Conservation (phyloP, 2,113 vertebrate species). For the Tragelaphus strepsiceros region DNA sequence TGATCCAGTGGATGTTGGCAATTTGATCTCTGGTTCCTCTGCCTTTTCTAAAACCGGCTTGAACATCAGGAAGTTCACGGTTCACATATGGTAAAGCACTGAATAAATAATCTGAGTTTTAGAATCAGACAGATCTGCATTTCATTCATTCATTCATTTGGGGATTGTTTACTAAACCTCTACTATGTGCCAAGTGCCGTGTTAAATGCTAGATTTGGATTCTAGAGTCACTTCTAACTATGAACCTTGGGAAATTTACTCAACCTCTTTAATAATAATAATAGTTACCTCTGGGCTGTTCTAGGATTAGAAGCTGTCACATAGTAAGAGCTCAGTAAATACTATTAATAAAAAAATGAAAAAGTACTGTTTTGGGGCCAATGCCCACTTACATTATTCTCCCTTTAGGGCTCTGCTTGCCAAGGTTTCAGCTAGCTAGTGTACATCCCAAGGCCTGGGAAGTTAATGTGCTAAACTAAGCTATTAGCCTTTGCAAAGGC, state of each 20-base stretch:
- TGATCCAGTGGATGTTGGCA: no score
- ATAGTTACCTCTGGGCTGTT: slow-evolving; percentile 21
- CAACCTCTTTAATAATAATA: slow-evolving; percentile 46
- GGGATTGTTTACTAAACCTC: background rate
- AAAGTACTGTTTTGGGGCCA: slow-evolving; percentile 1
- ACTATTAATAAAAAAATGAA: slow-evolving; percentile 44
- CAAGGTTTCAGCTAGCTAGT: slow-evolving; percentile 21
- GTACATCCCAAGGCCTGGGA: background rate
- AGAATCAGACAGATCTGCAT: background rate
- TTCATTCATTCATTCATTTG: background rate
- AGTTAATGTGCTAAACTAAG: slow-evolving; percentile 49
- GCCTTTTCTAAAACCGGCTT: no score
- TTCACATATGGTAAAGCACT: background rate
- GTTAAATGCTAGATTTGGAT: slow-evolving; percentile 1
- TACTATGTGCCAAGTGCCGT: background rate
- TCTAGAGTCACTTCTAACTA: background rate
- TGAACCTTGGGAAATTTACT: slow-evolving; percentile 30
- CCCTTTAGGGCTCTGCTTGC: background rate
- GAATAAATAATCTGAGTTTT: background rate
- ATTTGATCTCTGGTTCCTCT: no score
- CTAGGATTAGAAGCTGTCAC: slow-evolving; percentile 47
- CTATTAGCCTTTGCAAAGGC: slow-evolving; percentile 41
- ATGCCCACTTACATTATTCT: background rate
- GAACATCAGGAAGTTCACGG: no score
- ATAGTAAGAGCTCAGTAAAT: slow-evolving; percentile 55